Base-by-base conservation (phyloP, 30 jellyfish, hydroid and myxozoan genomes). In the Aurelia coerulea region DNA sequence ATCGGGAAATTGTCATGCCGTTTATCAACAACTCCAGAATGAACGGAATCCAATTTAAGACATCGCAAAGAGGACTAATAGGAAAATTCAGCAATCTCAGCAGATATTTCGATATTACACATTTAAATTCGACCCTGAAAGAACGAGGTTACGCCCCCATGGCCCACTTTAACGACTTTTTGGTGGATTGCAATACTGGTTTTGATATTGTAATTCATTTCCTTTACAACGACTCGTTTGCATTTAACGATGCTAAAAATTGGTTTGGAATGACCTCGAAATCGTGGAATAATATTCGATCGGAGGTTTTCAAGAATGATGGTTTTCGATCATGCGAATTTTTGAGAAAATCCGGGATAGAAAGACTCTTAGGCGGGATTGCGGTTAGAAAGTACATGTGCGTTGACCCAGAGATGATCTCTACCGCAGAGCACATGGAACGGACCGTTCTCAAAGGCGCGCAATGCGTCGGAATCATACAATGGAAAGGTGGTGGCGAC, bases 401-500 rank as follows among this genome's bases (percentile, higher is more conserved):
- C 83, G 97, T 95, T 41, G 95, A 95, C 75, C 97, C 99, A 16
- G 99, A 95, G 50, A 75, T 34, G 13, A 90, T 95, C 12, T 81
- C 70, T 70, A 78, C 96, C 68, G 91, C 97, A 5, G 89, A 90
- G 12, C 82, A 74, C 58, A 60, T 95, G 23, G 99, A 95, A 80
- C 73, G 62, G 14, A 74, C 15, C 46, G 93, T 95, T n/a, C 78
- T 95, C 60, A 65, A 76, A 78, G 68, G 70, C 65, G 74, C 92
- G 37, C 59, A 83, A 8, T 95, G 99, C 50, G 97, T 90, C 33
- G 97, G 97, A 8, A 89, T 95, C 23, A 46, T 90, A 32, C 94
- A 85, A 19, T 95, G 99, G 99, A 89, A 89, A 66, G 99, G 99
- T 19, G 86, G 12, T 17, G 99, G 99, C 32, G 64, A 76, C 17